These are phyloP conservation scores for Drosophila bunnanda DNA, from an alignment of 2,888 invertebrate species.

Conservation along the genomic window DNA sequence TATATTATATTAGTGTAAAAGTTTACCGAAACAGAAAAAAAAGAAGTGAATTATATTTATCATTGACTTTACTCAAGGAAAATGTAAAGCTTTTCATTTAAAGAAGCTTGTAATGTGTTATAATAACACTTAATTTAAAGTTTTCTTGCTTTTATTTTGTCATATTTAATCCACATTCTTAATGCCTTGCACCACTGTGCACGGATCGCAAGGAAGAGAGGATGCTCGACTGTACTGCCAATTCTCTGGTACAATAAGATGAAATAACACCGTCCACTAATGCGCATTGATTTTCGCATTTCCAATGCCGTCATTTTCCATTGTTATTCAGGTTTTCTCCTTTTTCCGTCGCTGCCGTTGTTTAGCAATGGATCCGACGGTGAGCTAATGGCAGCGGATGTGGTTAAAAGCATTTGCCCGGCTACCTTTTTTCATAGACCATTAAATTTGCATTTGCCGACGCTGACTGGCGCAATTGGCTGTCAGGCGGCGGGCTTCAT, in stretches of 20 bases:
- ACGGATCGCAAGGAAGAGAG: background rate
- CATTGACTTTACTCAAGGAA: too few species aligned
- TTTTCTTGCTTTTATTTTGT: too few species aligned
- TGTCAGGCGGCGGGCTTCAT: slow-evolving; percentile 26
- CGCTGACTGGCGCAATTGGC: slow-evolving; percentile 73
- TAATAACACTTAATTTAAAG: too few species aligned
- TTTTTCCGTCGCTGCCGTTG: slow-evolving; percentile 22
- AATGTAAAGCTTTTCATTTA: too few species aligned
- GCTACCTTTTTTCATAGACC: slow-evolving; percentile 78
- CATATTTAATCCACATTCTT: too few species aligned
- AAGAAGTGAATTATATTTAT: too few species aligned
- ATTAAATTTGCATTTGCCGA: slow-evolving; percentile 78
- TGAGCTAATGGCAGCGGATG: slow-evolving; percentile 78
- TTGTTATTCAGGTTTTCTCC: slow-evolving; percentile 52
- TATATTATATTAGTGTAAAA: too few species aligned
- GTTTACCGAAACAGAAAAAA: too few species aligned
- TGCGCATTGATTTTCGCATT: slow-evolving; percentile 77
- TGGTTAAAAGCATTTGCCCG: slow-evolving; percentile 79
- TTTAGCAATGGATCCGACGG: slow-evolving; percentile 41
- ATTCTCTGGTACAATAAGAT: slow-evolving; percentile 50
- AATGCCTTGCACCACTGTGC: background rate
- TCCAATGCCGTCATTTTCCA: slow-evolving; percentile 68
- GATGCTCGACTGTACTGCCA: background rate
- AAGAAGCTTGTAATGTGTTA: too few species aligned
- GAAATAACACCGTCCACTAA: slow-evolving; percentile 73